Percentiles rank a stretch among this genome's conserved stretches.
Conservation (phyloP, 1,140 invertebrate species). For the Watersipora subatra region DNA sequence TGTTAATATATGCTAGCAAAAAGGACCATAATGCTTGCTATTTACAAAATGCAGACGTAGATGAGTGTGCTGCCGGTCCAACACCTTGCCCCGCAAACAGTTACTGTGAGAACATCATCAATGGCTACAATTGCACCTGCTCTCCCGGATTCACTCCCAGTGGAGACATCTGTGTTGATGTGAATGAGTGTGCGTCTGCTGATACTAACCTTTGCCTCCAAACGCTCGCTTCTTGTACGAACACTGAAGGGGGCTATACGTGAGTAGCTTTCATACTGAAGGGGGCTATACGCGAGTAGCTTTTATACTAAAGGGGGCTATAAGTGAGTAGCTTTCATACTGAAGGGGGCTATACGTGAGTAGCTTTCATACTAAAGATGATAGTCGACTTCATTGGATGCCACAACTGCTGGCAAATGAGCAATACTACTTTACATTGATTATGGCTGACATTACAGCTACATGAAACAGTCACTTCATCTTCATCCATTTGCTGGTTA, state of each 20-base stretch:
- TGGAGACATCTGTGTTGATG: conserved; percentile 7
- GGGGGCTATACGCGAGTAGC: neutral
- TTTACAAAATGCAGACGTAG: conserved; percentile 7
- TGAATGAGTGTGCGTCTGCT: neutral
- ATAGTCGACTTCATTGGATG: too few species aligned
- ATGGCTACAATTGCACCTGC: conserved; percentile 12
- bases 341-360: neutral
- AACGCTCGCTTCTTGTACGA: neutral
- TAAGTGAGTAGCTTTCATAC: neutral
- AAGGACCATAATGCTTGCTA: too few species aligned
- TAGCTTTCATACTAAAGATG: too few species aligned
- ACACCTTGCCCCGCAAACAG: conserved; percentile 4
- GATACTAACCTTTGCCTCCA: neutral
- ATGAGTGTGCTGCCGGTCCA: conserved; percentile 6
- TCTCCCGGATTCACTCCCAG: conserved; percentile 8
- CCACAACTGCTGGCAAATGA: too few species aligned
- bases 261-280: neutral
- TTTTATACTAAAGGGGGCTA: neutral
- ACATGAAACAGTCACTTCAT: too few species aligned
- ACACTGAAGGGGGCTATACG: neutral
- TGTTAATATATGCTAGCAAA: too few species aligned
- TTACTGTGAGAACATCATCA: conserved; percentile 7
- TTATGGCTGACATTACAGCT: too few species aligned
- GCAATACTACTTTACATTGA: too few species aligned
- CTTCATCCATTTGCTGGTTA: too few species aligned